Base-by-base conservation (phyloP, 1,140 invertebrate species). In the Amphibalanus amphitrite region DNA sequence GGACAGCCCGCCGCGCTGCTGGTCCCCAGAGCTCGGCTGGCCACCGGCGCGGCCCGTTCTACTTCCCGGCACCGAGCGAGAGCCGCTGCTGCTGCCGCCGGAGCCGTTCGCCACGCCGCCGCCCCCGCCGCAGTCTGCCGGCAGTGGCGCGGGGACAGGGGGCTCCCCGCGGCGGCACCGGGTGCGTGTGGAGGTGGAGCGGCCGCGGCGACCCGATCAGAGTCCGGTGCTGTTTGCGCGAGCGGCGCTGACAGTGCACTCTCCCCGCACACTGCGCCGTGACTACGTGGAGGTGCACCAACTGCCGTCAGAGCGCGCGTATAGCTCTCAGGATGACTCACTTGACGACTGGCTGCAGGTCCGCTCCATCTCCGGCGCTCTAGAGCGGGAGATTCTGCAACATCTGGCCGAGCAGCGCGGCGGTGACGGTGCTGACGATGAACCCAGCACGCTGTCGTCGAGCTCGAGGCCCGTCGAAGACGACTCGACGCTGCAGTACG, bases 1-100 rank as follows among this genome's bases (percentile, higher is more conserved):
- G 79, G 75, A 77, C 71, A 77, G 79, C 70, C 73, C 71, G 25
- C 65, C 76, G 40, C 70, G 20, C 67, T 69, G 40, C 26, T 67
- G 29, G 23, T 59, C 69, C 29, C 71, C 29, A 28, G 26, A 28
- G 33, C n/a, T 38, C n/a, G 29, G n/a, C 28, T 28, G 28, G 28
- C 69, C 69, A 29, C n/a, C 64, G 3, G 38, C 29, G 10, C 38
- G 26, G 64, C 40, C 69, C 3, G 64, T 38, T 3, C 28, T 64
- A 26, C 38, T 38, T 10, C 30, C 28, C 20, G 64, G 28, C 64
- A n/a, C 30, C 40, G 69, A 20, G 17, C 13, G 28, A 15, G 28
- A n/a, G 28, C 33, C 30, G 47, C 71, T 33, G 15, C 6, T 59
- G 69, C 29, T 65, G 59, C 33, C 38, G 29, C 59, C 26, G 28